Evolutionary conservation across 2,888 invertebrate genomes (phyloP).

Genomic region (Lampropteryx suffumata): DNA sequence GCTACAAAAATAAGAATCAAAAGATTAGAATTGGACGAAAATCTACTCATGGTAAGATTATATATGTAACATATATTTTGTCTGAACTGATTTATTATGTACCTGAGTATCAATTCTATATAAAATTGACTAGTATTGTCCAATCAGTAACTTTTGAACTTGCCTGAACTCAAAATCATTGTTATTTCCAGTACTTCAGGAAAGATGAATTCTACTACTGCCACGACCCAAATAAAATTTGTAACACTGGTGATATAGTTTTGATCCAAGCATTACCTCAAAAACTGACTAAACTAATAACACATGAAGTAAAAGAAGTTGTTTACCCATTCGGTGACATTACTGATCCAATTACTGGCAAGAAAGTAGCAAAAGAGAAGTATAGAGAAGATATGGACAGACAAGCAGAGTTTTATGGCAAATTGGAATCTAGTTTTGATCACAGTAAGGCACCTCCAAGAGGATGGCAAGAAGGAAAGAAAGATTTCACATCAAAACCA

Average conservation of each 20-base stretch:
- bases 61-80: neutral
- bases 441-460: slow-evolving; percentile 90
- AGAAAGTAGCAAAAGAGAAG: slow-evolving; percentile 87
- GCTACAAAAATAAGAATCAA: slow-evolving; percentile 91
- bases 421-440: slow-evolving; percentile 86
- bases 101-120: slow-evolving; percentile 6
- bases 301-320: slow-evolving; percentile 90
- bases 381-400: slow-evolving; percentile 90
- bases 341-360: slow-evolving; percentile 92
- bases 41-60: slow-evolving; percentile 89
- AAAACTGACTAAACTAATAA: slow-evolving; percentile 89
- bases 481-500: slow-evolving; percentile 90
- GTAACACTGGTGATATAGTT: slow-evolving; percentile 92
- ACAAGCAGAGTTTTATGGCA: slow-evolving; percentile 87
- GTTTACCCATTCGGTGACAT: slow-evolving; percentile 92
- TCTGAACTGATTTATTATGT: neutral
- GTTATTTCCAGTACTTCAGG: slow-evolving; percentile 88
- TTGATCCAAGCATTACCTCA: slow-evolving; percentile 88
- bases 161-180: too few species aligned
- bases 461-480: slow-evolving; percentile 91
- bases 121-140: neutral
- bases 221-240: slow-evolving; percentile 88
- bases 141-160: too few species aligned
- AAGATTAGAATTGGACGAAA: slow-evolving; percentile 88
- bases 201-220: slow-evolving; percentile 89